Evolutionary conservation across 2,888 invertebrate genomes (phyloP).

Genomic region (Thereva nobilitata): DNA sequence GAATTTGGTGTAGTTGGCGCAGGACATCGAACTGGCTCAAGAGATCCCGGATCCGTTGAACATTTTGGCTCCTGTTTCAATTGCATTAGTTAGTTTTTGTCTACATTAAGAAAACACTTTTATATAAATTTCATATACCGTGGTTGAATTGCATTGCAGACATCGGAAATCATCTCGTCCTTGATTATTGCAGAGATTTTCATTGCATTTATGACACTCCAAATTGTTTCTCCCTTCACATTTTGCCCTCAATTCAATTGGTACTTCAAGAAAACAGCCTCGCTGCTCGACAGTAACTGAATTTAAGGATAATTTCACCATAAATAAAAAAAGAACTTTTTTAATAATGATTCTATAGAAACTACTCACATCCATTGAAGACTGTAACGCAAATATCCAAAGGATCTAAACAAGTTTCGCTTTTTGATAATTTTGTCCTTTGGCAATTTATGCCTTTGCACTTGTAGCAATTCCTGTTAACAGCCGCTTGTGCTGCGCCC

Average conservation of each 20-base stretch:
- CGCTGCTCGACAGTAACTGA: conserved; percentile 49
- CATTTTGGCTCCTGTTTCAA: conserved; percentile 47
- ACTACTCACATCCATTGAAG: conserved; percentile 49
- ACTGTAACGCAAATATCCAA: conserved; percentile 54
- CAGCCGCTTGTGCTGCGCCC: no score
- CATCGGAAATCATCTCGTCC: conserved; percentile 15
- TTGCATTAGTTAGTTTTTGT: background rate
- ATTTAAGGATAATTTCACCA: no score
- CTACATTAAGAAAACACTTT: no score
- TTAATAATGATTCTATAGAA: no score
- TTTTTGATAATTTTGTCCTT: conserved; percentile 45
- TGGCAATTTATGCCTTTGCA: conserved; percentile 52
- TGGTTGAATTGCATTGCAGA: conserved; percentile 15
- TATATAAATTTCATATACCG: conserved; percentile 3
- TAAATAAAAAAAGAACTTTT: no score
- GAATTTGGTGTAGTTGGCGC: conserved; percentile 50
- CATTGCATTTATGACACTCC: conserved; percentile 20
- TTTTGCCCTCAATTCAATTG: conserved; percentile 46
- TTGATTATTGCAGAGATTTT: conserved; percentile 20
- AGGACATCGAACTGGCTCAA: conserved; percentile 47
- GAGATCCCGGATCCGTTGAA: conserved; percentile 33
- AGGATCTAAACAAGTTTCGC: conserved; percentile 48
- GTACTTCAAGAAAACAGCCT: conserved; percentile 52
- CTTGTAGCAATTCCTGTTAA: conserved; percentile 45
- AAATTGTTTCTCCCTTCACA: conserved; percentile 43